Base-by-base conservation (phyloP, 2,113 vertebrate genomes). In the Semnornis frantzii region DNA sequence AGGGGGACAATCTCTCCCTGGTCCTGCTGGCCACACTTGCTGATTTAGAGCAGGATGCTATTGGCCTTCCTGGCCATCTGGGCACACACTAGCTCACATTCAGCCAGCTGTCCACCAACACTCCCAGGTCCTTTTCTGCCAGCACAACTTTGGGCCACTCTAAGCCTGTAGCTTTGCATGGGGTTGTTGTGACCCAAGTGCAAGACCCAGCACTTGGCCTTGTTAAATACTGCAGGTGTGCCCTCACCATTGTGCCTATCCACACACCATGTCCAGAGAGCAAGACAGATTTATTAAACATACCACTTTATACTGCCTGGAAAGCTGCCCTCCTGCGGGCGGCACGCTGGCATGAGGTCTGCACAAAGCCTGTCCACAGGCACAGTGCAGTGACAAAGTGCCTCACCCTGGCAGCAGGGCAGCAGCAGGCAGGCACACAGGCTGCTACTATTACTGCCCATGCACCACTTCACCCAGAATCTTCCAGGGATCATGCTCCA, bases 391-490 rank as follows among this genome's bases (percentile, higher is more conserved):
- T 7, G 72, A 21, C 48, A 15, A 15, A 20, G n/a, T 2, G 21
- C 28, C 46, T 4, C 15, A 7, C 33, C 16, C 69, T 10, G 33
- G 34, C 65, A 44, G 16, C 33, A 17, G 54, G 33, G 23, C 34
- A 44, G 60, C 11, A 39, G 46, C 15, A 57, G 1, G 9, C n/a
- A 15, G 37, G 15, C 31, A 44, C 2, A 2, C 24, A 12, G 48
- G 69, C 23, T 50, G 52, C 46, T 48, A 57, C 59, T 6, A 2
- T 2, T 6, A 6, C 55, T 15, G 27, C 82, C 78, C 15, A 1
- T 4, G 16, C 33, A 5, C 37, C 3, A 2, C 62, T 27, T 3
- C 64, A 64, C 4, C 5, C 50, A 12, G 21, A 0, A 1, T 3
- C 59, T 63, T 15, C 15, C 1, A 2, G 16, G 25, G 5, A 62